Base-by-base conservation (phyloP, 2,113 vertebrate species). In the Enhydra lutris region DNA sequence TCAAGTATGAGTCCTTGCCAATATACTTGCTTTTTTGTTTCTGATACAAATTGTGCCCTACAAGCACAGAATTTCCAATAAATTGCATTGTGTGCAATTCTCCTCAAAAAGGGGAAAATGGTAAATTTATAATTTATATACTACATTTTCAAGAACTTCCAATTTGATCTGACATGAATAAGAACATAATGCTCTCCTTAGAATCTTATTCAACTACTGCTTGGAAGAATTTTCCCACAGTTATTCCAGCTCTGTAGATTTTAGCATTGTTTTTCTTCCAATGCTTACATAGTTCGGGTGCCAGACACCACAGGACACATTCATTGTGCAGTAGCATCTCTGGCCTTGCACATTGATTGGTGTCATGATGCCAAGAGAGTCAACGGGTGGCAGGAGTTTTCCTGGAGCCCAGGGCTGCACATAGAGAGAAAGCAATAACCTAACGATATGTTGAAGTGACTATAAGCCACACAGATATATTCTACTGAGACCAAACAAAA, bases 211-310 rank as follows among this genome's bases (percentile, higher is more conserved):
- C 4, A 92, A 50, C 11, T 59, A 29, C 36, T 90, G 18, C 26
- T 83, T 85, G 21, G 55, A 52, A 67, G n/a, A 80, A 39, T 84
- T 88, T 82, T 4, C 31, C 21, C 47, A 52, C 1, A 63, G 50
- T 59, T 87, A 57, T 45, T 95, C 63, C 74, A 67, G 34, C 50
- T 52, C 5, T 76, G 15, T 47, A 79, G 7, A 74, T 65, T 71
- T 93, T 29, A 78, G 57, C 18, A 45, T 55, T 90, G 36, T 88
- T 94, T 96, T 81, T 82, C 50, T 94, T 95, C 47, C 57, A 92
- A 39, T 83, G 34, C 12, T 90, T 86, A 39, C 6, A 52, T 59
- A 36, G 7, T 94, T 89, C 1, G 2, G 36, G 39, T 95, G 47
- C 93, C 93, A 95, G 80, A 31, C 45, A 84, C 55, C 45, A 71